phyloP scores from a whole-genome alignment of 2,888 invertebrate species.

The Agriopis aurantiaria region DNA sequence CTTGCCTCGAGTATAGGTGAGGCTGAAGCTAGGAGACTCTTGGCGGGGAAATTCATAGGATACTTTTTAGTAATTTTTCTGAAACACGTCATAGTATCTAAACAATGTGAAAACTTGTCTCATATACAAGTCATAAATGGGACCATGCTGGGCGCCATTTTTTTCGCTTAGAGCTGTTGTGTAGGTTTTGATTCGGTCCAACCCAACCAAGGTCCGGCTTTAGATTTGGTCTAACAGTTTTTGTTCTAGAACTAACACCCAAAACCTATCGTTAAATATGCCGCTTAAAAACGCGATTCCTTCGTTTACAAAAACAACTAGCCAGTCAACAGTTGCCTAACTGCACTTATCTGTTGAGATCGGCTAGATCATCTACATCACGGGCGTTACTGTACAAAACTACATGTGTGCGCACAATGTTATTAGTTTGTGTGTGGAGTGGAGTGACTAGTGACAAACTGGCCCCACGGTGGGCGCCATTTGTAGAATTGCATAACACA shows the following conservation, averaged over 20 bases:
- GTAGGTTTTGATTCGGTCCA: too few relatives aligned
- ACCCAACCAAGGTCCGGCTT: too few relatives aligned
- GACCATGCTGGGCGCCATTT: background rate
- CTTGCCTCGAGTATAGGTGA: constrained; percentile 13
- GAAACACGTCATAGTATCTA: background rate
- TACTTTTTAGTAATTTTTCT: background rate
- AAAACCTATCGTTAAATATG: too few relatives aligned
- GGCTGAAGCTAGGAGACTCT: constrained; percentile 2
- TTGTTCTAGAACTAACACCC: too few relatives aligned
- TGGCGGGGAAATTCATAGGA: background rate
- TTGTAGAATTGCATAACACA: constrained; percentile 6
- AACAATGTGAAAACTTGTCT: background rate
- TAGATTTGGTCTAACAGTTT: too few relatives aligned
- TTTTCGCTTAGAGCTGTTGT: background rate
- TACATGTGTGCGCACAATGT: too few relatives aligned
- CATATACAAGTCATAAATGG: background rate
- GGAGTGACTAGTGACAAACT: background rate
- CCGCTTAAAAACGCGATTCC: too few relatives aligned
- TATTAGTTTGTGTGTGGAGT: too few relatives aligned
- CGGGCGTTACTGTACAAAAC: background rate
- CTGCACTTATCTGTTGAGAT: too few relatives aligned
- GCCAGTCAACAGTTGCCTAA: too few relatives aligned
- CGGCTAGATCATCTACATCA: background rate
- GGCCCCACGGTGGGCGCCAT: constrained; percentile 9
- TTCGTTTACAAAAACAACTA: too few relatives aligned